These are phyloP conservation scores for Plestiodon gilberti DNA, from an alignment of 2,113 vertebrate genomes.

Conservation along the genomic window DNA sequence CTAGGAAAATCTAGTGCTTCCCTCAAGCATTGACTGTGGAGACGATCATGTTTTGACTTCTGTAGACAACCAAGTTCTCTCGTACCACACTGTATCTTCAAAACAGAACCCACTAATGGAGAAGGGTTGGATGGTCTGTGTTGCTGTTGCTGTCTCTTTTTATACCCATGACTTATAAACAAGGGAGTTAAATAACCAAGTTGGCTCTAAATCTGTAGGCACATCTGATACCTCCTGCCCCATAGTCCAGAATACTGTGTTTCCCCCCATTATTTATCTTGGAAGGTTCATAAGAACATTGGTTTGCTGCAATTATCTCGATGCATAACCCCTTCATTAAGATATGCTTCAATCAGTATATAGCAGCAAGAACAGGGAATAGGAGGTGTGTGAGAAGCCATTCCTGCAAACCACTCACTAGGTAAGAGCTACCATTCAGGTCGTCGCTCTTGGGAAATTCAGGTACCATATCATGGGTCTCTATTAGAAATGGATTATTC, in stretches of 20 bases:
- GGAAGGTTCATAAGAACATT: not conserved
- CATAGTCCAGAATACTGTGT: not conserved
- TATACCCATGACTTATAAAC: not conserved
- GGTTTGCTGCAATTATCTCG: slow-evolving; percentile 15
- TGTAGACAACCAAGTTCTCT: not conserved
- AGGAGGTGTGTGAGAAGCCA: not conserved
- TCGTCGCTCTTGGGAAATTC: not conserved
- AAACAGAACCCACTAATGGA: not conserved
- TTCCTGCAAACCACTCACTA: not conserved
- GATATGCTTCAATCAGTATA: not conserved
- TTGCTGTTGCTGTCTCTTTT: not conserved
- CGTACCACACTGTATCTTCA: not conserved
- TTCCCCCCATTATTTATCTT: slow-evolving; percentile 7
- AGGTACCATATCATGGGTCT: not conserved
- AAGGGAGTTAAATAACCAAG: not conserved
- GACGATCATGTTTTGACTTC: not conserved
- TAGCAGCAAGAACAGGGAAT: not conserved
- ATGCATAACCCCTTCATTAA: not conserved
- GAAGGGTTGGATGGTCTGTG: too few relatives aligned
- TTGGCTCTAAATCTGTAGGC: not conserved
- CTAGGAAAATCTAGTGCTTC: too few relatives aligned
- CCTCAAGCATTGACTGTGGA: not conserved
- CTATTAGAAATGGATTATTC: not conserved
- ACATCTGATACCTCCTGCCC: not conserved
- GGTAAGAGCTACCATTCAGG: not conserved